Evolutionary conservation across 2,113 vertebrate species (phyloP).

Genomic region (zebrafish (Danio rerio)): GRCz12tu NC_133190.1:28637001-28637500

Average conservation of each 20-base stretch:
- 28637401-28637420: slow-evolving; percentile 48
- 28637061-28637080: too few species aligned
- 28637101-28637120: background rate
- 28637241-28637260: slow-evolving; percentile 5
- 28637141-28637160: background rate
- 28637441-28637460: slow-evolving; percentile 45
- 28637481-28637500: slow-evolving; percentile 47
- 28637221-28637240: slow-evolving; percentile 10
- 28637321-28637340: slow-evolving; percentile 38
- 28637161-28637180: background rate
- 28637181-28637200: background rate
- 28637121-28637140: background rate
- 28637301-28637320: slow-evolving; percentile 32
- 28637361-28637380: slow-evolving; percentile 5
- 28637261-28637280: slow-evolving; percentile 32
- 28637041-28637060: too few species aligned
- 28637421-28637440: slow-evolving; percentile 54
- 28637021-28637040: too few species aligned
- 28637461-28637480: slow-evolving; percentile 42
- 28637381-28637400: slow-evolving; percentile 45
- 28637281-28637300: slow-evolving; percentile 22
- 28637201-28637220: background rate
- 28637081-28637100: too few species aligned
- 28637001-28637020: too few species aligned
- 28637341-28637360: slow-evolving; percentile 29